Percentiles rank a stretch among this genome's conserved stretches.
These are phyloP conservation scores for Plotosus lineatus DNA, from an alignment of 2,113 vertebrate species.

Conservation along the genomic window DNA sequence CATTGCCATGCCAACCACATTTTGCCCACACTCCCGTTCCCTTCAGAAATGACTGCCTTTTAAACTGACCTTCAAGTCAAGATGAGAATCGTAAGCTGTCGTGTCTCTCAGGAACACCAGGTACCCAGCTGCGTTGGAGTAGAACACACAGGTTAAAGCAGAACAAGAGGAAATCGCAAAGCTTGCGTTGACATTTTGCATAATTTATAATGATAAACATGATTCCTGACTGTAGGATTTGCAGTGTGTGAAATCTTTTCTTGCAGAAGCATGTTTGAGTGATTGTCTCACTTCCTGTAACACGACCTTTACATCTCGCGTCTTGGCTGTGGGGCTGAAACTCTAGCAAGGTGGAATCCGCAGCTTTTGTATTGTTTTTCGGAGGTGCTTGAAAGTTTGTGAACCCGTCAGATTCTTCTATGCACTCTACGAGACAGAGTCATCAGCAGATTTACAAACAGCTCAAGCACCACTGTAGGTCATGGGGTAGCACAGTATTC, in stretches of 20 bases:
- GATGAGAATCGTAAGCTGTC: slow-evolving; percentile 1
- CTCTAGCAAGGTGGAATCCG: too few relatives aligned
- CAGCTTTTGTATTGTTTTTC: not conserved
- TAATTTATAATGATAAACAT: not conserved
- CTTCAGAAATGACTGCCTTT: not conserved
- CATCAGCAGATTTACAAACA: too few relatives aligned
- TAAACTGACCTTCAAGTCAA: slow-evolving; percentile 10
- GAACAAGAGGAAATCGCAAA: not conserved
- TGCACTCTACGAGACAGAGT: too few relatives aligned
- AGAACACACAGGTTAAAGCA: not conserved
- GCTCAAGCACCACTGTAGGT: too few relatives aligned
- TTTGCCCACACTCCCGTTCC: slow-evolving; percentile 12
- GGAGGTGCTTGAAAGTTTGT: not conserved
- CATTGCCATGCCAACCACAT: slow-evolving; percentile 33
- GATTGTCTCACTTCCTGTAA: not conserved
- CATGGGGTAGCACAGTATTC: too few relatives aligned
- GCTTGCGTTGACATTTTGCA: not conserved
- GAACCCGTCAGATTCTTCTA: too few relatives aligned
- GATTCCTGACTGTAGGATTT: not conserved
- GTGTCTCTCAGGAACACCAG: not conserved
- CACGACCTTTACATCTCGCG: not conserved
- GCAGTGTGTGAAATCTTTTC: not conserved
- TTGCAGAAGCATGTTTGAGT: not conserved
- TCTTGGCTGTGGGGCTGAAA: not conserved
- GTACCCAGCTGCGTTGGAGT: not conserved